Evolutionary conservation across 2,113 vertebrate species (phyloP).

Genomic region (Erythrocercus mccallii): DNA sequence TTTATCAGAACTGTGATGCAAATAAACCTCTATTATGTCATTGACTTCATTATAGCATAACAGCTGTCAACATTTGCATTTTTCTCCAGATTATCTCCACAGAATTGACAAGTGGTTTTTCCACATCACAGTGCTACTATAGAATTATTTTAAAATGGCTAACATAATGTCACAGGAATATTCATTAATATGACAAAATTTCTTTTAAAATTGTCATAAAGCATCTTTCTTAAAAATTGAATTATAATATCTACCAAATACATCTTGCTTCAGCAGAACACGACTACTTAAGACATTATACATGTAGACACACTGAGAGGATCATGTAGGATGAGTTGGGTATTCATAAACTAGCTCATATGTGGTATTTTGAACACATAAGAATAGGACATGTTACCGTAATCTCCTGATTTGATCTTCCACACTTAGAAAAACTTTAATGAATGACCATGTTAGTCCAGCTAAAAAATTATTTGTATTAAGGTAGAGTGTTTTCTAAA

Average conservation of each 20-base stretch:
- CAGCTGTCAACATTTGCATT: neutral
- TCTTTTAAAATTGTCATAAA: neutral
- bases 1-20: neutral
- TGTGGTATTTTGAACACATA: neutral
- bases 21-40: neutral
- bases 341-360: neutral
- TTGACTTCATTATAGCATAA: neutral
- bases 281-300: neutral
- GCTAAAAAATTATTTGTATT: neutral
- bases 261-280: neutral
- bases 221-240: neutral
- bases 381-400: neutral
- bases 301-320: neutral
- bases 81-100: neutral
- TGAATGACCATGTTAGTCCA: neutral
- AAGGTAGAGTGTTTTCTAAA: neutral
- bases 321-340: neutral
- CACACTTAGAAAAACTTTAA: neutral
- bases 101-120: neutral
- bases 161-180: neutral
- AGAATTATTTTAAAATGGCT: neutral
- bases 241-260: neutral
- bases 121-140: neutral
- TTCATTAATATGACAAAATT: neutral
- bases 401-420: neutral